Base-by-base conservation (phyloP, 2,797 vertebrate genomes). In the Cephalopachus bancanus region DNA sequence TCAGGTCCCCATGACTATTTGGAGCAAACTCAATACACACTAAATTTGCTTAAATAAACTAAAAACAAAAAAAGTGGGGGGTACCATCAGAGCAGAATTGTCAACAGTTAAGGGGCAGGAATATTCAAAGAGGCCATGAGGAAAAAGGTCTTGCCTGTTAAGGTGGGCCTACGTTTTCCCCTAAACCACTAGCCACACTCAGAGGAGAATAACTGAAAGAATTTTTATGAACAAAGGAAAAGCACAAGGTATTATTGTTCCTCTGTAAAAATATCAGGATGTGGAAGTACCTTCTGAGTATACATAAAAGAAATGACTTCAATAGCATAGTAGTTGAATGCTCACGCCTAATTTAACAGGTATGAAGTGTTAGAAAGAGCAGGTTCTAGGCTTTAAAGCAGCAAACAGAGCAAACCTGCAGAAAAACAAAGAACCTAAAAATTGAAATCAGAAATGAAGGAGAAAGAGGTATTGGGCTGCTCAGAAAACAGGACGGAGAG, bases 211-310 rank as follows among this genome's bases (percentile, higher is more conserved):
- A 26, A 85, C 26, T 76, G 5, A 71, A 59, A 37, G 19, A 14
- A 55, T 78, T 78, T 75, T 93, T 79, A 75, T 55, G 17, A 76
- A 55, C 67, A 89, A 85, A 89, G 9, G 33, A 69, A 95, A 89
- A 60, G 22, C 51, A 80, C 4, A 79, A n/a, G 20, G 20, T 69
- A 10, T 49, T 88, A 44, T 59, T 10, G 49, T 59, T 89, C 26
- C 62, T 94, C 55, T 57, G 28, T 12, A 93, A 81, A 85, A 84
- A 64, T 44, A 69, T 0, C 37, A 84, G n/a, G 57, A 37, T 24
- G 30, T 15, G 55, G 24, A 65, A 87, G 57, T 30, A 75, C 49
- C 10, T 81, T 51, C 59, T 72, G 28, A 53, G 7, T 30, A 65
- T 30, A 16, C 4, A 44, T 24, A 53, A 53, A 65, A 80, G 24